Conservation (phyloP, 2,797 vertebrate species). For the Spea hammondii region DNA sequence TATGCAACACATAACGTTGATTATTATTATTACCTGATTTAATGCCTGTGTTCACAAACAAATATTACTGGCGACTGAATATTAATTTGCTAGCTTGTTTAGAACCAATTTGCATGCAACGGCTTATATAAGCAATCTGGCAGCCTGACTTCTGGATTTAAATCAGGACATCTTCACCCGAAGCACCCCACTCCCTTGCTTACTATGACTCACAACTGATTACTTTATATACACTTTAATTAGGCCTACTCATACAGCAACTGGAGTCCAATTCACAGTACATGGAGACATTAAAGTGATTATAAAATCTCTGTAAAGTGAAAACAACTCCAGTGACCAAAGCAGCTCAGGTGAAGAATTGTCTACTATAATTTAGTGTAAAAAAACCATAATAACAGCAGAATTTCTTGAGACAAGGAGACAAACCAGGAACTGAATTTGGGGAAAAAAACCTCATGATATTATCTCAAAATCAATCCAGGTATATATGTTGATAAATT, state of each 20-base stretch:
- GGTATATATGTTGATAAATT: background rate
- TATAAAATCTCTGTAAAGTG: slow-evolving; percentile 11
- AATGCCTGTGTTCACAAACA: background rate
- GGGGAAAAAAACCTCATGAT: too few relatives aligned
- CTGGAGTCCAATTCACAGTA: slow-evolving; percentile 27
- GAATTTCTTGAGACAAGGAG: too few relatives aligned
- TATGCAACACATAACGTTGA: too few relatives aligned
- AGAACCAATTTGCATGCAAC: slow-evolving; percentile 27
- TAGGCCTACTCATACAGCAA: slow-evolving; percentile 45
- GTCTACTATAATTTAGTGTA: slow-evolving; percentile 1
- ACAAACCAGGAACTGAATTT: too few relatives aligned
- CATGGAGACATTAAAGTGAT: background rate
- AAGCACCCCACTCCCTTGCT: slow-evolving; percentile 47
- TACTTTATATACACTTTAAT: slow-evolving; percentile 53
- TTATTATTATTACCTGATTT: background rate
- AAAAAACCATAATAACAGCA: background rate
- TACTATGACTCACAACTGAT: slow-evolving; percentile 48
- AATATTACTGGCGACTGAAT: slow-evolving; percentile 17
- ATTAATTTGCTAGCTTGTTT: slow-evolving; percentile 34
- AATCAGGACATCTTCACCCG: slow-evolving; percentile 47
- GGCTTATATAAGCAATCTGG: slow-evolving; percentile 50
- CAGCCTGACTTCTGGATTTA: slow-evolving; percentile 48
- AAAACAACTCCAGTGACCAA: slow-evolving; percentile 18
- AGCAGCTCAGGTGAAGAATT: background rate
- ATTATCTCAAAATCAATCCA: too few relatives aligned